A percentile compares a stretch with the other conserved stretches of the same genome.
phyloP scores from a whole-genome alignment of 2,888 invertebrate species.

The Aphodius granarius region DNA sequence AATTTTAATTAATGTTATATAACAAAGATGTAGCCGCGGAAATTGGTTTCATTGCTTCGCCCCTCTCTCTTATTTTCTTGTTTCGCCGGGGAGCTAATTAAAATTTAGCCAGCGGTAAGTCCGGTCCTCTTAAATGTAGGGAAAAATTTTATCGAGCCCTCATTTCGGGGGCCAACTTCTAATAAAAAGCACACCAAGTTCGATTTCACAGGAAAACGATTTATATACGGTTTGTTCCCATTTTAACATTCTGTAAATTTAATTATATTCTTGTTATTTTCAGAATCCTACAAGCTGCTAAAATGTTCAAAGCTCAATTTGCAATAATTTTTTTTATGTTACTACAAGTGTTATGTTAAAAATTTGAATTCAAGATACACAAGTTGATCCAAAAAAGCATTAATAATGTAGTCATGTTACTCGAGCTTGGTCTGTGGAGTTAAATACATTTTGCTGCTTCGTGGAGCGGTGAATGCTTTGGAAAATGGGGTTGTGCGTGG shows the following conservation, averaged over 20 bases:
- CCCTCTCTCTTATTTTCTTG: background rate
- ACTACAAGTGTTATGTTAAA: too few species aligned
- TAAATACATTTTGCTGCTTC: background rate
- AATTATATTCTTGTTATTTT: too few species aligned
- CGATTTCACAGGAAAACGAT: too few species aligned
- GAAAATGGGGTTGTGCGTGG: background rate
- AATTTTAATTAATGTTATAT: background rate
- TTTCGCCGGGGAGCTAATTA: background rate
- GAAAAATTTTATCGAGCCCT: background rate
- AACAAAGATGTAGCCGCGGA: background rate
- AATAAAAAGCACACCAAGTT: too few species aligned
- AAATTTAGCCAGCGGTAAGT: background rate
- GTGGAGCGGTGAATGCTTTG: background rate
- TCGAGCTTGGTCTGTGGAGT: background rate
- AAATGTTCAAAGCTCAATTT: too few species aligned
- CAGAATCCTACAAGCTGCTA: too few species aligned
- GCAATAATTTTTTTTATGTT: too few species aligned
- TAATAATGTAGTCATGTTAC: background rate
- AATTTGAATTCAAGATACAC: background rate
- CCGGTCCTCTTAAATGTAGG: background rate
- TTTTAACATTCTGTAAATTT: too few species aligned
- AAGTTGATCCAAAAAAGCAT: background rate
- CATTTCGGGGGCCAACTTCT: background rate
- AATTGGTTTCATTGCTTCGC: background rate
- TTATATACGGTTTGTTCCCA: too few species aligned